Conservation (phyloP, 2,888 invertebrate genomes). For the Nebria salina region DNA sequence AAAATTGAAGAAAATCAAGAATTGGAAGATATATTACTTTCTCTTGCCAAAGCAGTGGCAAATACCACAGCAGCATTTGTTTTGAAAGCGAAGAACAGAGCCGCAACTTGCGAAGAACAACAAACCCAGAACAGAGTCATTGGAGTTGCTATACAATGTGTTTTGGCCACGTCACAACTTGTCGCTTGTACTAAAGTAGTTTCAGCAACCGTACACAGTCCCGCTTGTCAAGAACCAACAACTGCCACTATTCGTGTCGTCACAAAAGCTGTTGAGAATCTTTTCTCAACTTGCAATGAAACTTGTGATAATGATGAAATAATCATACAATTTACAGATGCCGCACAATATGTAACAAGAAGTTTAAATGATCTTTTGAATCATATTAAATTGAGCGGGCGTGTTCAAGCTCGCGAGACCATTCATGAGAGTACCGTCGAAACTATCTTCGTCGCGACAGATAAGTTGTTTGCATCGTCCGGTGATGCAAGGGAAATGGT, state of each 20-base stretch:
- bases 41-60: slow-evolving; percentile 96
- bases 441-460: slow-evolving; percentile 88
- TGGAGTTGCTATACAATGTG: slow-evolving; percentile 95
- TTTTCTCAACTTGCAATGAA: slow-evolving; percentile 84
- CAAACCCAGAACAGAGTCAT: slow-evolving; percentile 89
- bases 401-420: slow-evolving; percentile 71
- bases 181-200: slow-evolving; percentile 97
- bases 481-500: slow-evolving; percentile 95
- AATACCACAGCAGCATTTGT: slow-evolving; percentile 97
- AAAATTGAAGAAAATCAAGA: slow-evolving; percentile 87
- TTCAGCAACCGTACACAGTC: slow-evolving; percentile 83
- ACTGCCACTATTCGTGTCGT: slow-evolving; percentile 94
- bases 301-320: slow-evolving; percentile 74
- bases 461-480: slow-evolving; percentile 84
- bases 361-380: slow-evolving; percentile 89
- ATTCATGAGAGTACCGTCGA: slow-evolving; percentile 86
- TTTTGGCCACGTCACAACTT: slow-evolving; percentile 95
- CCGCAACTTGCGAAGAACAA: slow-evolving; percentile 86
- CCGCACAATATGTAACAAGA: slow-evolving; percentile 88
- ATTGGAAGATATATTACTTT: slow-evolving; percentile 87
- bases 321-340: slow-evolving; percentile 79
- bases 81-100: slow-evolving; percentile 95
- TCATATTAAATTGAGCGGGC: slow-evolving; percentile 81
- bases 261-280: slow-evolving; percentile 87
- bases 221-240: slow-evolving; percentile 89